Base-by-base conservation (phyloP, 2,113 vertebrate species). In the Corydoras maculifer region DNA sequence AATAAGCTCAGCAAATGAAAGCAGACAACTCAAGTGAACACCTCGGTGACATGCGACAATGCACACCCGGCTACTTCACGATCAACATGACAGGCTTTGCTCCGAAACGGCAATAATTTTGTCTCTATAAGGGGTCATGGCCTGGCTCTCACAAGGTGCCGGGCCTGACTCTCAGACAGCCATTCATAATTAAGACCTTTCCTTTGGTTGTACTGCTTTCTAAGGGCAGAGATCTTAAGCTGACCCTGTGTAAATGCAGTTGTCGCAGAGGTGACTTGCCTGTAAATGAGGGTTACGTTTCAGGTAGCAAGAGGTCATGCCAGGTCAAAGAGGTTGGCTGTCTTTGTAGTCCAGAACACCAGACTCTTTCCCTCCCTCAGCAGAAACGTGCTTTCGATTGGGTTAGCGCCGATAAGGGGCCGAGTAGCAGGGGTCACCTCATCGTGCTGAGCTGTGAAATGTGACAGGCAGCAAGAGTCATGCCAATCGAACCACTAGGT, bases 191-290 rank as follows among this genome's bases (percentile, higher is more conserved):
- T 86, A 87, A 83, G 82, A 84, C 74, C 75, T 69, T 65, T 73
- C 75, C 72, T 75, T 81, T 82, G 83, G 84, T 86, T 85, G 80
- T 71, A 79, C 79, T 77, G 79, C 74, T 82, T 72, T 65, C 76
- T 80, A 69, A 88, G 75, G 69, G 80, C 84, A 82, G 72, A 85
- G 85, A 87, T 84, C 88, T 85, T 69, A 78, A 79, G 85, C 83
- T 92, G 88, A 88, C 88, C 89, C 89, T 81, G 88, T 77, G 77
- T 85, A 90, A 91, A 92, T 90, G 83, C 87, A 88, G 80, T 84
- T 90, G 89, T 88, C 87, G 87, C 87, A 83, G 82, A 86, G 87
- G 85, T 88, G 86, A 84, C 84, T 84, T 81, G 75, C 85, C 86
- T 88, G 85, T 91, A 90, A 89, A 86, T 85, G 86, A 88, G 89